Evolutionary conservation across 2,113 vertebrate species (phyloP).

Genomic region (Microcebus ravelobensis): DNA sequence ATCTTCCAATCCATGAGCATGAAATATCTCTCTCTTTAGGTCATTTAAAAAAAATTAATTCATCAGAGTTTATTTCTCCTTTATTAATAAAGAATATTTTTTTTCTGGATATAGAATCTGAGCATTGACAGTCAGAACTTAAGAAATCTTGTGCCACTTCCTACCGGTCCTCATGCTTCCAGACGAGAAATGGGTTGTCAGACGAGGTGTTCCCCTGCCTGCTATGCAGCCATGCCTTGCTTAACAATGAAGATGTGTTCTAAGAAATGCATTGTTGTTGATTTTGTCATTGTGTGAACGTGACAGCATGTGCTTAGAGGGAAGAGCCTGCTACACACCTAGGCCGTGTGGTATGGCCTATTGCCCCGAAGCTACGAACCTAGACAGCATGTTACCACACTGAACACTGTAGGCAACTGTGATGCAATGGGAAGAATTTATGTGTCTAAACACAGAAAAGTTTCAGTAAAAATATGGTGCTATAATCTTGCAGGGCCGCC

Average conservation of each 20-base stretch:
- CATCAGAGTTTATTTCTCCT: not conserved
- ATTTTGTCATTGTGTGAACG: not conserved
- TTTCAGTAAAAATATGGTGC: not conserved
- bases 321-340: not conserved
- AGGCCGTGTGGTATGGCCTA: not conserved
- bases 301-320: too few relatives aligned
- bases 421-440: not conserved
- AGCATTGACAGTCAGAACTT: not conserved
- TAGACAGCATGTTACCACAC: not conserved
- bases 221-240: not conserved
- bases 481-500: not conserved
- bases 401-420: not conserved
- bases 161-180: not conserved
- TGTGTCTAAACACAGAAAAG: not conserved
- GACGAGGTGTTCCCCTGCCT: not conserved
- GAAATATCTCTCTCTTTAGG: not conserved
- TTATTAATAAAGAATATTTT: not conserved
- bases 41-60: not conserved
- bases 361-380: not conserved
- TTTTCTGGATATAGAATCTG: not conserved
- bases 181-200: too few relatives aligned
- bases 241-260: not conserved
- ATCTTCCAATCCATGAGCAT: not conserved
- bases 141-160: rapidly evolving
- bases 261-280: not conserved